phyloP scores from a whole-genome alignment of 37 sponge, comb jelly and placozoan genomes.

The Cladorhizidae sp. region DNA sequence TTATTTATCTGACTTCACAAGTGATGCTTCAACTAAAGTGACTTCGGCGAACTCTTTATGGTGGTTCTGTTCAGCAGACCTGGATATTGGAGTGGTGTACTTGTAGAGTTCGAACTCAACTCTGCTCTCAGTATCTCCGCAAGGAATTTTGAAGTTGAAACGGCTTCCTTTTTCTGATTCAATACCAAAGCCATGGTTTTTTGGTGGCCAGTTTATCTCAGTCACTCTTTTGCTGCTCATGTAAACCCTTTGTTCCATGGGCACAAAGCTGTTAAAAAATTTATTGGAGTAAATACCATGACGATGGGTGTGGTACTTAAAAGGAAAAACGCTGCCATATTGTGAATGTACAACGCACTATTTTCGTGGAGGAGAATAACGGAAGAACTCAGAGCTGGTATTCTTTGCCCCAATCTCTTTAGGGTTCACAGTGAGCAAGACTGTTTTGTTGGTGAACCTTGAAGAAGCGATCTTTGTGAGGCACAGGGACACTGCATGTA shows the following conservation, averaged over 20 bases:
- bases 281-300: background rate
- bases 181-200: background rate
- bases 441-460: background rate
- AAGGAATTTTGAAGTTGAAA: background rate
- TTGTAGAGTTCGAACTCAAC: constrained; percentile 11
- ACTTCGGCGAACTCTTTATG: too few relatives aligned
- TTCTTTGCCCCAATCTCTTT: background rate
- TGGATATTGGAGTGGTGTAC: background rate
- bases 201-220: constrained; percentile 12
- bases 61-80: background rate
- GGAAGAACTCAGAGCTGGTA: constrained; percentile 16
- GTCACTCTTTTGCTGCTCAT: background rate
- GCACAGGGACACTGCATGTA: constrained; percentile 12
- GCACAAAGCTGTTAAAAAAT: constrained; percentile 11
- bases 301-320: background rate
- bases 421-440: constrained; percentile 17
- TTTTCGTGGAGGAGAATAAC: constrained; percentile 6
- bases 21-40: too few relatives aligned
- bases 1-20: too few relatives aligned
- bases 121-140: constrained; percentile 3
- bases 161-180: background rate
- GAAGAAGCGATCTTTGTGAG: constrained; percentile 13
- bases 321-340: too few relatives aligned
- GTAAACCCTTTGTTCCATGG: constrained; percentile 1
- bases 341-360: constrained; percentile 5